Evolutionary conservation across 2,888 invertebrate genomes (phyloP).

Genomic region (Tetropium fuscum): DNA sequence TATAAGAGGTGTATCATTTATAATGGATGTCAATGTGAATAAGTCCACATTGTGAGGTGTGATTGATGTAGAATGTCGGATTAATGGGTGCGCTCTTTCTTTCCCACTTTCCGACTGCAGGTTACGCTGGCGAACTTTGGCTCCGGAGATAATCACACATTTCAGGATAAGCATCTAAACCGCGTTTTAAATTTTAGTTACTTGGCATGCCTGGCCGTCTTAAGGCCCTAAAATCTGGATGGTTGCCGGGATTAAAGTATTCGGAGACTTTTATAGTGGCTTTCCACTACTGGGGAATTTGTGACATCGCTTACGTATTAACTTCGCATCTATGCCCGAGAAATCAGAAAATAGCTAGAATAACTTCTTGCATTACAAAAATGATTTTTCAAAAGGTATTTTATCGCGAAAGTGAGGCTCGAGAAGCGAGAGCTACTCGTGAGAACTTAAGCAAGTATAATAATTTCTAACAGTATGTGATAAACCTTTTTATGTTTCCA

Average conservation of each 20-base stretch:
- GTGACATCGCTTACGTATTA: not conserved
- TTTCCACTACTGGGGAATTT: constrained; percentile 5
- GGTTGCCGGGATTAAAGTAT: constrained; percentile 15
- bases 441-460: too few species aligned
- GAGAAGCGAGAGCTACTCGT: too few species aligned
- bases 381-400: too few species aligned
- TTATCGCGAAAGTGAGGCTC: too few species aligned
- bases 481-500: too few species aligned
- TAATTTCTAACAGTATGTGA: too few species aligned
- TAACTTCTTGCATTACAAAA: too few species aligned
- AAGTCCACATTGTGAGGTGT: constrained; percentile 59
- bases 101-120: constrained; percentile 3
- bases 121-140: constrained; percentile 16
- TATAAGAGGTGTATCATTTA: constrained; percentile 54
- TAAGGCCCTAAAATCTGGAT: constrained; percentile 15
- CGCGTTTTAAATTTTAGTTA: constrained; percentile 29
- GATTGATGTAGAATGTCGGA: constrained; percentile 57
- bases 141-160: constrained; percentile 28
- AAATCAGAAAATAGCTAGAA: not conserved
- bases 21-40: constrained; percentile 62
- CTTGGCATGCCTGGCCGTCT: constrained; percentile 23
- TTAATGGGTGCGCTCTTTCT: constrained; percentile 40
- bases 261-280: constrained; percentile 5
- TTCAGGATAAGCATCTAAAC: constrained; percentile 39
- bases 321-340: constrained; percentile 3